phyloP scores from a whole-genome alignment of 2,797 vertebrate genomes.

The Pitangus sulphuratus region DNA sequence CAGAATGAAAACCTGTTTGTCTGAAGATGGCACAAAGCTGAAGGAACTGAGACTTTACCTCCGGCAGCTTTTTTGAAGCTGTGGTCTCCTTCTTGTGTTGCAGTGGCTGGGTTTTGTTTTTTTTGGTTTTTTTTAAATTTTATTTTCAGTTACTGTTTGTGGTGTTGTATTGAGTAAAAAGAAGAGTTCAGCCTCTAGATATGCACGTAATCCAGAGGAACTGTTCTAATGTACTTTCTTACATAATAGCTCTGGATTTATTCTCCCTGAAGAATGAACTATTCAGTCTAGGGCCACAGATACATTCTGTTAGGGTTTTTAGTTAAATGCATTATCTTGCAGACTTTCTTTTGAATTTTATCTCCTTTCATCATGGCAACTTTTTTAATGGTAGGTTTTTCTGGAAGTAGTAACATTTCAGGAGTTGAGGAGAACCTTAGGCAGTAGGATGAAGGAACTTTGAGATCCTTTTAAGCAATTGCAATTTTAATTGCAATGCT shows the following conservation, averaged over 20 bases:
- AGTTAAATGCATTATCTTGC: neutral
- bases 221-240: constrained; percentile 31
- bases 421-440: neutral
- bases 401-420: neutral
- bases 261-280: constrained; percentile 18
- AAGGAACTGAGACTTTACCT: constrained; percentile 49
- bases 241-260: constrained; percentile 33
- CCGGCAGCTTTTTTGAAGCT: constrained; percentile 51
- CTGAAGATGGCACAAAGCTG: constrained; percentile 55
- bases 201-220: constrained; percentile 2
- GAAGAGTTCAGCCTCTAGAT: neutral
- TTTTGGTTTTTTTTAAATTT: constrained; percentile 18
- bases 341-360: neutral
- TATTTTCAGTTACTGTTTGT: constrained; percentile 43
- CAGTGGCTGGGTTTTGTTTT: neutral
- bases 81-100: neutral
- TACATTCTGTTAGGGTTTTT: neutral
- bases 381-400: constrained; percentile 10
- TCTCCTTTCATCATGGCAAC: neutral
- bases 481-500: neutral
- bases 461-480: neutral
- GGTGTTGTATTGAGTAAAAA: neutral
- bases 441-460: neutral
- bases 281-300: neutral
- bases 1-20: constrained; percentile 61